A percentile compares a stretch with the other conserved stretches of the same genome.
Conservation (phyloP, 2,888 invertebrate genomes). For the Tenthredo mesomela region DNA sequence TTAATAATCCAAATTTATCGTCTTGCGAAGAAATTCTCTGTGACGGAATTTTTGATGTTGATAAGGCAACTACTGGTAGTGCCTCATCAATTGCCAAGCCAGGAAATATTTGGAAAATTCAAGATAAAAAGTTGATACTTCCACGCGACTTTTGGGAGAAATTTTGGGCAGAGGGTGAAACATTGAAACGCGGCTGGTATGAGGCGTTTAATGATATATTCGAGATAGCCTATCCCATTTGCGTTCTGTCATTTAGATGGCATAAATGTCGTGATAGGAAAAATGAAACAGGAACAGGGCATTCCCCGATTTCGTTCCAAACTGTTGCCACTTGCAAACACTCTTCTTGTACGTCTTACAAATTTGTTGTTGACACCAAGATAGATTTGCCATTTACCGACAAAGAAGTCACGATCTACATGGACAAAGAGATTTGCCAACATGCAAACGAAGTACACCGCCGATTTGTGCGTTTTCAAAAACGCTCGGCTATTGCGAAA, state of each 20-base stretch:
- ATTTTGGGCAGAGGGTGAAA: neutral
- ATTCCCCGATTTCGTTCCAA: neutral
- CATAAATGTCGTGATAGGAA: neutral
- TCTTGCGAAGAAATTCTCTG: no score
- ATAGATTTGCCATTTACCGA: neutral
- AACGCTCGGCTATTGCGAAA: neutral
- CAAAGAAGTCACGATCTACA: neutral
- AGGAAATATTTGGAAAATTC: neutral
- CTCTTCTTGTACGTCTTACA: neutral
- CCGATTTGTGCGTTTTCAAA: neutral
- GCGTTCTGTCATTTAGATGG: neutral
- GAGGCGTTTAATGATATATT: neutral
- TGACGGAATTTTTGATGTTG: no score
- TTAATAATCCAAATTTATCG: no score
- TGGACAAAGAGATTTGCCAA: neutral
- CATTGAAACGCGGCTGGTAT: constrained; percentile 3
- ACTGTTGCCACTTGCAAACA: neutral
- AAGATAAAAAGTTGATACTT: neutral
- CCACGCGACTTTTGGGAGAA: neutral
- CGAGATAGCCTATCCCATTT: neutral
- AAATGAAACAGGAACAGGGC: neutral
- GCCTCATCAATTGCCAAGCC: no score
- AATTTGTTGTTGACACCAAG: neutral
- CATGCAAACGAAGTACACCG: neutral
- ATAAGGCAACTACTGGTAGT: no score